Evolutionary conservation across 2,113 vertebrate genomes (phyloP), one percentile per base, ranked within the genome.

Genomic region (Todiramphus chloris): DNA sequence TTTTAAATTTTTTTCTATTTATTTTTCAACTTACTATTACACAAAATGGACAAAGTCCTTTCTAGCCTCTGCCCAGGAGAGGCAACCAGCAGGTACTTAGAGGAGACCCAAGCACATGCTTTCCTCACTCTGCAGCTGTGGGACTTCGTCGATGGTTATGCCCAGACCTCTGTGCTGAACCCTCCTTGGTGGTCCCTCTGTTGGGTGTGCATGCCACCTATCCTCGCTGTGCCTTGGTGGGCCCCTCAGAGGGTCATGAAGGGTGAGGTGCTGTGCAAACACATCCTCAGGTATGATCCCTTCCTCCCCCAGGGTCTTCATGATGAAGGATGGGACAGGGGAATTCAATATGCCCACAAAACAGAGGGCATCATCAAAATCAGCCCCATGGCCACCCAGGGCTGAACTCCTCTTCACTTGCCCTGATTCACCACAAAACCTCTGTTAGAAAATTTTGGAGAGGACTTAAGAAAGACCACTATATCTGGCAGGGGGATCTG

Each of bases 51-150:
- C 27, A 66, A 91, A 44, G 9, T 53, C n/a, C 28, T 74, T 11
- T 84, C 35, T 51, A 51, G 62, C 28, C 35, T 73, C 4, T 43
- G 18, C 24, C 30, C 37, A 31, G 33, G 13, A 79, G 11, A 76
- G 14, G 33, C 77, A 62, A 48, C 20, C 55, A 81, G 33, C 30
- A 73, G 25, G 19, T 43, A 19, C 35, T 39, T 37, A 43, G n/a
- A 20, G 25, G 53, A 64, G 9, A 79, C 75, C 67, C 6, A 58
- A 70, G 16, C 25, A 78, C 0, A 1, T 0, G 1, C 11, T 51
- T 75, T 85, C 39, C 12, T 92, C 3, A 3, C 23, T 50, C 50
- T 0, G 0, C 63, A 73, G 46, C 63, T 62, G 19, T 0, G 0
- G 51, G 51, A 55, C 13, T 63, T 85, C 12, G 9, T 51, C 0